Percentiles rank a stretch among this genome's conserved stretches.
Conservation (phyloP, 2,113 vertebrate genomes). For the Chaenogobius annularis region DNA sequence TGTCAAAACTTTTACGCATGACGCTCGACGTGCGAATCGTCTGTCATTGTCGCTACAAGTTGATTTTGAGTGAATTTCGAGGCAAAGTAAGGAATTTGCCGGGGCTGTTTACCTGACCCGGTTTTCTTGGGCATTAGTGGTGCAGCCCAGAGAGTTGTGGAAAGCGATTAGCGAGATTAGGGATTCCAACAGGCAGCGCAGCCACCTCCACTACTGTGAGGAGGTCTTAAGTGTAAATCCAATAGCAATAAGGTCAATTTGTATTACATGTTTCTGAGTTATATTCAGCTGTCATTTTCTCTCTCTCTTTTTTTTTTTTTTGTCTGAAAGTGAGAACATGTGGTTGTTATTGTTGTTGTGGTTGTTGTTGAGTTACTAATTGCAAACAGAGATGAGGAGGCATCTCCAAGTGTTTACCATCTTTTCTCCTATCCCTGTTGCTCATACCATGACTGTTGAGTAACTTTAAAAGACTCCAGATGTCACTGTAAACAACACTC, state of each 20-base stretch:
- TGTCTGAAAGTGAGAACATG: not conserved
- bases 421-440: conserved; percentile 36
- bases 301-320: not conserved
- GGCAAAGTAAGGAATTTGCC: not conserved
- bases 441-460: conserved; percentile 34
- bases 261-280: not conserved
- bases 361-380: conserved; percentile 25
- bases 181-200: conserved; percentile 51
- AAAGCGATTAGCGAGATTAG: conserved; percentile 78
- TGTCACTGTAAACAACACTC: conserved; percentile 14
- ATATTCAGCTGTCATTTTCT: not conserved
- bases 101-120: conserved; percentile 51
- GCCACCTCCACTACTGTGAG: conserved; percentile 8
- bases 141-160: conserved; percentile 35
- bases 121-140: conserved; percentile 49
- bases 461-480: conserved; percentile 54
- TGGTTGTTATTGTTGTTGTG: too few relatives aligned
- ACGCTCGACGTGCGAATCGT: not conserved
- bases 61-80: not conserved
- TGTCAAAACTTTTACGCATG: not conserved
- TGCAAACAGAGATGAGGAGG: conserved; percentile 22
- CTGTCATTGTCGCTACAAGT: conserved; percentile 24
- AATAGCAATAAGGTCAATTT: not conserved
- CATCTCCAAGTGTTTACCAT: conserved; percentile 56
- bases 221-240: conserved; percentile 33